Percentiles rank a stretch among this genome's conserved stretches.
These are phyloP conservation scores for Avahi laniger DNA, from an alignment of 2,797 vertebrate species.

Conservation along the genomic window DNA sequence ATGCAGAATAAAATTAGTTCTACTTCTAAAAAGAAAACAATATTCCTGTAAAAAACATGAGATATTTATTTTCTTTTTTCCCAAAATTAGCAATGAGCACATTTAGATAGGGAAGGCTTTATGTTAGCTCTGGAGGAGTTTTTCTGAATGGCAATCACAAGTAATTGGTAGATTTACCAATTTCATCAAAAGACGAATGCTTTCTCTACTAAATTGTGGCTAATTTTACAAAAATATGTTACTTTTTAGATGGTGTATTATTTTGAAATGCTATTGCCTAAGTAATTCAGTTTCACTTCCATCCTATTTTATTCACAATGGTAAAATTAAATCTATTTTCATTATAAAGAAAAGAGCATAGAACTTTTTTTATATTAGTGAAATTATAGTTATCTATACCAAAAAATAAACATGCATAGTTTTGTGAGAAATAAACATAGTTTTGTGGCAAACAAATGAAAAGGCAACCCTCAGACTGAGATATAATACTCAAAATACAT, in stretches of 20 bases:
- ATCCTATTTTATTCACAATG: background rate
- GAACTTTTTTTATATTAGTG: background rate
- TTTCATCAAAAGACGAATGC: background rate
- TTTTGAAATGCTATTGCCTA: background rate
- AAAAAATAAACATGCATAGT: background rate
- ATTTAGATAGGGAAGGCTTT: background rate
- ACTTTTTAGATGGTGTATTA: background rate
- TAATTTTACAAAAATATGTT: conserved; percentile 25
- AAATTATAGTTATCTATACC: background rate
- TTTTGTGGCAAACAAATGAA: background rate
- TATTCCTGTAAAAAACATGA: background rate
- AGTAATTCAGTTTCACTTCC: background rate
- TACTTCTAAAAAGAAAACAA: background rate
- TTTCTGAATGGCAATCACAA: background rate
- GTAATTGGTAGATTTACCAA: background rate
- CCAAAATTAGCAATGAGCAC: background rate
- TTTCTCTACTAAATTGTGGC: background rate
- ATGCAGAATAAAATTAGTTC: background rate
- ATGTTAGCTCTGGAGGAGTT: background rate
- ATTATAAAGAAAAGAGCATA: background rate
- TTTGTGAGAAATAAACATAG: background rate
- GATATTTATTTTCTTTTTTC: background rate
- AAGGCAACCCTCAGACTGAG: background rate
- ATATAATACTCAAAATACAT: background rate
- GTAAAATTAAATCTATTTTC: background rate